These are phyloP conservation scores for Pollenia amentaria DNA, from an alignment of 2,888 invertebrate species.

Conservation along the genomic window DNA sequence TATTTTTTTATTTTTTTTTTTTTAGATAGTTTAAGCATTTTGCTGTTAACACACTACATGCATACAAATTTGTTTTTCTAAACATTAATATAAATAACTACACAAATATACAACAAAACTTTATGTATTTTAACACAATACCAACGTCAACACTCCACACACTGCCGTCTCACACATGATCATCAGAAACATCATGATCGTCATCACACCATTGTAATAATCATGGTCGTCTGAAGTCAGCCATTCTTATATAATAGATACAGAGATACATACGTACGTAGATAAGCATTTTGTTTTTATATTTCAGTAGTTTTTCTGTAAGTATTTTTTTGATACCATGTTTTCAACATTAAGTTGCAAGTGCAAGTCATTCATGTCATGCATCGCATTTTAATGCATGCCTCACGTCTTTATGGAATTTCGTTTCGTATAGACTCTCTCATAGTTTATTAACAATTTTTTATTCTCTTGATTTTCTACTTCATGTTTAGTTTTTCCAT, in stretches of 20 bases:
- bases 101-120: not conserved
- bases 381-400: constrained; percentile 51
- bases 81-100: constrained; percentile 25
- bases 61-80: constrained; percentile 59
- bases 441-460: constrained; percentile 8
- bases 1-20: constrained; percentile 30
- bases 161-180: constrained; percentile 32
- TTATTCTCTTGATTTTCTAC: not conserved
- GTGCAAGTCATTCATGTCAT: constrained; percentile 63
- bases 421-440: constrained; percentile 30
- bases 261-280: constrained; percentile 9
- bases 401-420: constrained; percentile 54
- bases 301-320: not conserved
- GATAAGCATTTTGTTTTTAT: constrained; percentile 35
- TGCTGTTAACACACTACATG: constrained; percentile 61
- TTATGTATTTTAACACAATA: constrained; percentile 43
- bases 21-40: constrained; percentile 35
- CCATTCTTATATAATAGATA: not conserved
- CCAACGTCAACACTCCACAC: constrained; percentile 33
- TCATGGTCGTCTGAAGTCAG: constrained; percentile 23
- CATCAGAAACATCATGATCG: constrained; percentile 16
- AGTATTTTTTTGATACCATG: constrained; percentile 5
- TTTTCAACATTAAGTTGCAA: constrained; percentile 54
- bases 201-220: constrained; percentile 45
- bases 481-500: constrained; percentile 38